phyloP scores from a whole-genome alignment of 1,140 invertebrate species.

The Orius insidiosus region DNA sequence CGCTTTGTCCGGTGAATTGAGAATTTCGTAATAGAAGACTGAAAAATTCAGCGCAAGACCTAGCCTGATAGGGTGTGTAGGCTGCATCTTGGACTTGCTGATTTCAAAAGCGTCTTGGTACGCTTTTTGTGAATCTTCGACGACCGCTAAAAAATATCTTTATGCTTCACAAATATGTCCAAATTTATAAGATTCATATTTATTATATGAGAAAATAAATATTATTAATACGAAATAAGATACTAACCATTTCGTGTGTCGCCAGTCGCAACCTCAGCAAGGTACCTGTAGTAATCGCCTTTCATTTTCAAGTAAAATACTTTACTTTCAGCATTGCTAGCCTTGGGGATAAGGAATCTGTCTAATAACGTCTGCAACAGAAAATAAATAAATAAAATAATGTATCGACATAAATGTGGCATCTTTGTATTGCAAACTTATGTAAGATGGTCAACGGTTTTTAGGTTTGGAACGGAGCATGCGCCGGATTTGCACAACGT shows the following conservation, averaged over 20 bases:
- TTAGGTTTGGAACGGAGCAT: too few relatives aligned
- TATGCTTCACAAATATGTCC: background rate
- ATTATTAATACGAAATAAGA: constrained; percentile 2
- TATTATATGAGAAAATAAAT: constrained; percentile 1
- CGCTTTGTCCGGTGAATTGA: constrained; percentile 95
- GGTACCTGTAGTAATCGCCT: constrained; percentile 98
- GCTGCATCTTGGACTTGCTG: constrained; percentile 95
- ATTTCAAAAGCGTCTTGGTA: constrained; percentile 98
- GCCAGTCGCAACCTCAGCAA: constrained; percentile 94
- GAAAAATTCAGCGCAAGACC: constrained; percentile 98
- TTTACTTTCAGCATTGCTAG: constrained; percentile 93
- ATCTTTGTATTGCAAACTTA: too few relatives aligned
- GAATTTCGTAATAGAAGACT: constrained; percentile 99
- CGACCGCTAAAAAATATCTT: constrained; percentile 54
- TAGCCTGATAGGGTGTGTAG: constrained; percentile 95
- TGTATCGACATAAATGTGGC: too few relatives aligned
- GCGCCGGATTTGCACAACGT: too few relatives aligned
- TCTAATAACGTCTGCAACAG: constrained; percentile 77
- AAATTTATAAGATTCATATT: constrained; percentile 5
- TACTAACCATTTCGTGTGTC: constrained; percentile 78
- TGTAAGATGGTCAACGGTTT: too few relatives aligned
- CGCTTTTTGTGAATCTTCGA: constrained; percentile 95
- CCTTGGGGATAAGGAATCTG: constrained; percentile 92
- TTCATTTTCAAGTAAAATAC: constrained; percentile 99
- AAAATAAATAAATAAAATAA: too few relatives aligned